Evolutionary conservation across 2,888 invertebrate species (phyloP).

Genomic region (Dermolepida albohirtum): DNA sequence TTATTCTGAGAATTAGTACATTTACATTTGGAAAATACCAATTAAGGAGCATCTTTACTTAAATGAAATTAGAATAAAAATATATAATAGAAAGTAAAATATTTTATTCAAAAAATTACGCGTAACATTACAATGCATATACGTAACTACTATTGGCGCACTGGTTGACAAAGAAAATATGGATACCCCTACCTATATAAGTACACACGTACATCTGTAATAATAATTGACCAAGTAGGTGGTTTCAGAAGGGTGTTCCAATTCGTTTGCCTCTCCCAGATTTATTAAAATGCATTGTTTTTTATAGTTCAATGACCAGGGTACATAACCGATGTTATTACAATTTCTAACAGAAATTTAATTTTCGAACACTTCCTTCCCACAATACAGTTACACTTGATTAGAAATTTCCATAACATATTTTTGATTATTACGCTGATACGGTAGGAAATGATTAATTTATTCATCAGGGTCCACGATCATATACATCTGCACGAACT

Average conservation of each 20-base stretch:
- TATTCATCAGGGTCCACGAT: constrained; percentile 22
- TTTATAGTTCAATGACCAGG: not conserved
- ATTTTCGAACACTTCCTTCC: constrained; percentile 13
- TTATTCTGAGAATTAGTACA: too few relatives aligned
- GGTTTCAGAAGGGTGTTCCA: not conserved
- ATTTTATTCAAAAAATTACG: too few relatives aligned
- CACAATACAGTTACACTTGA: constrained; percentile 6
- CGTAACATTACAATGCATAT: too few relatives aligned
- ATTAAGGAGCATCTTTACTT: too few relatives aligned
- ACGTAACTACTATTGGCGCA: too few relatives aligned
- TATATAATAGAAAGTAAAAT: too few relatives aligned
- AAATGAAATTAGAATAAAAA: too few relatives aligned
- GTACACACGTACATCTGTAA: too few relatives aligned
- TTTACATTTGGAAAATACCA: too few relatives aligned
- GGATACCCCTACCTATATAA: too few relatives aligned
- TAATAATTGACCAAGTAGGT: constrained; percentile 7
- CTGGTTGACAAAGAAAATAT: too few relatives aligned
- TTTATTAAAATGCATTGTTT: constrained; percentile 22
- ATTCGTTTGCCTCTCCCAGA: not conserved
- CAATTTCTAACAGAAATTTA: not conserved
- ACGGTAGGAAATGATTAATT: constrained; percentile 20
- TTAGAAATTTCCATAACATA: constrained; percentile 8
- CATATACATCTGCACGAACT: constrained; percentile 12
- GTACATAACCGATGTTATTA: not conserved
- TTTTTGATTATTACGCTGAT: constrained; percentile 22